Conservation (phyloP, 2,797 vertebrate genomes). For the Lophotriccus pileatus region DNA sequence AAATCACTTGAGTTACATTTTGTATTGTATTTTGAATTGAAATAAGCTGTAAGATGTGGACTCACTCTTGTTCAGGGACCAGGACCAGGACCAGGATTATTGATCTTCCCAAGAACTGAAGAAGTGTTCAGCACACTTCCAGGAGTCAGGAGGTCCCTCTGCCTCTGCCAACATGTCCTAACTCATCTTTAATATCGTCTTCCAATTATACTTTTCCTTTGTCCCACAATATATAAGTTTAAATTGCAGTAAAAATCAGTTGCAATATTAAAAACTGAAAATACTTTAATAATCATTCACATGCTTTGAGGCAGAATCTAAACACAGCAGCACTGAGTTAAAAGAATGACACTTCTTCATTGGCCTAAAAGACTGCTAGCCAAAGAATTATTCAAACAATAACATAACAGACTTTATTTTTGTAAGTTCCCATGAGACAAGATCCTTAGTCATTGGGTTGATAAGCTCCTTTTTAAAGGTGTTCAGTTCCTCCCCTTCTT, state of each 20-base stretch:
- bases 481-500: rapidly evolving
- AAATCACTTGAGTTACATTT: neutral
- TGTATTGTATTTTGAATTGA: neutral
- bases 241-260: neutral
- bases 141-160: neutral
- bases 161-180: neutral
- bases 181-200: neutral
- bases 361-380: neutral
- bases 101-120: neutral
- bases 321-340: neutral
- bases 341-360: neutral
- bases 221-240: neutral
- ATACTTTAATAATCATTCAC: neutral
- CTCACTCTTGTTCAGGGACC: neutral
- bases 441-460: neutral
- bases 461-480: neutral
- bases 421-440: neutral
- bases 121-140: neutral
- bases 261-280: neutral
- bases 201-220: neutral
- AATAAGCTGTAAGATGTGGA: rapidly evolving
- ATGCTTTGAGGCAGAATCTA: neutral
- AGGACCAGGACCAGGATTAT: too few relatives aligned
- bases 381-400: neutral
- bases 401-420: neutral